Evolutionary conservation across 1,140 invertebrate genomes (phyloP), one percentile per base, ranked within the genome.

Genomic region (Stegodyphus dumicola): DNA sequence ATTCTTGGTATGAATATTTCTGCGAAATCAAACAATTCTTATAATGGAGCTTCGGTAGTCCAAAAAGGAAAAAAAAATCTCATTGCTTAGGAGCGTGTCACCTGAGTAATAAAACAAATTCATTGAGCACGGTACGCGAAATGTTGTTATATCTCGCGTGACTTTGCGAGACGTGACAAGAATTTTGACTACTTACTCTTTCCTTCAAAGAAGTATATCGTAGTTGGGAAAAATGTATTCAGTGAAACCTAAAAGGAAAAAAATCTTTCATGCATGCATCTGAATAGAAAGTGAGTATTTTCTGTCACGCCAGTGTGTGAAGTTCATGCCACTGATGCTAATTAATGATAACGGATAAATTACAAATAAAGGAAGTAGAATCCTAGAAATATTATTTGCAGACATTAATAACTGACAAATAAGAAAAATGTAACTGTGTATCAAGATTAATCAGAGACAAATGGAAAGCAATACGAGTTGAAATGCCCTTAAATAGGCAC

Each of bases 41-140:
- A 17, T 75, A 51, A 77, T 18, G 11, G 33, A 6, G 7, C 13
- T 51, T 66, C 18, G 18, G 18, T 7, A n/a, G 48, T 5, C 49
- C 15, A 54, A 49, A 17, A 56, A 75, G 52, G 51, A 65, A 2
- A 51, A 66, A 49, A 77, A 77, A 77, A 77, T 65, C n/a, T 0
- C 5, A n/a, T 66, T 66, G 7, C 60, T 11, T 17, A 33, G 66
- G n/a, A 70, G 64, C 11, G 13, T 52, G 56, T 66, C 60, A 7
- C 17, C 51, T 18, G 33, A 65, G 73, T 56, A 77, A 77, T 77
- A 77, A 77, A 77, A 79, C 52, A 70, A 79, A 79, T 79, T 69
- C 66, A 77, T 66, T 66, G 60, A 48, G 17, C n/a, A 54, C 49
- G 51, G 54, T 49, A 65, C 54, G 18, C 49, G 7, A 56, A 53